These are phyloP conservation scores for Amyelois transitella DNA, from an alignment of 1,140 invertebrate genomes.

Conservation along the genomic window DNA sequence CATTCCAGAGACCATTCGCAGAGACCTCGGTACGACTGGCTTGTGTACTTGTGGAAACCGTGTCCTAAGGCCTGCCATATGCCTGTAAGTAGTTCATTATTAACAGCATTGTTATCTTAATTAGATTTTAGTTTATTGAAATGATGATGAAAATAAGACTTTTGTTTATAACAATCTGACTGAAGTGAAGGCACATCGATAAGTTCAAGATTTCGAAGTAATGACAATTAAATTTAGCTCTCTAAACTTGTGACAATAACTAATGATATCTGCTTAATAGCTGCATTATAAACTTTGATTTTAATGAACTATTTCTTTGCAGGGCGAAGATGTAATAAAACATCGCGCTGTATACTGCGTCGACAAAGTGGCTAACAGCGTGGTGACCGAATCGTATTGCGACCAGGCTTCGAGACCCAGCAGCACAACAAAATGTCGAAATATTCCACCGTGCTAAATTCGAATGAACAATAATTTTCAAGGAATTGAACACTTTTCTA, in stretches of 20 bases:
- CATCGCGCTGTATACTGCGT: slow-evolving; percentile 52
- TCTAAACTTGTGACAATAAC: too few species aligned
- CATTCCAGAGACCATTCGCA: neutral
- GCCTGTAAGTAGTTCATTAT: slow-evolving; percentile 36
- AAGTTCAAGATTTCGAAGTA: too few species aligned
- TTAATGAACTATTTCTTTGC: slow-evolving; percentile 10
- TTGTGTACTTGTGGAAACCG: slow-evolving; percentile 47
- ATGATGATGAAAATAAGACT: too few species aligned
- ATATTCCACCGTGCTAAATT: slow-evolving; percentile 54
- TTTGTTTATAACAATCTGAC: too few species aligned
- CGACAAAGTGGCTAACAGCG: slow-evolving; percentile 49
- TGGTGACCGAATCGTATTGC: slow-evolving; percentile 51
- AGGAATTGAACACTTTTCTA: neutral
- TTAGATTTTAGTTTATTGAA: too few species aligned
- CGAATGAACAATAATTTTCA: neutral
- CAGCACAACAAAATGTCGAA: slow-evolving; percentile 46
- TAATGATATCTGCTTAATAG: too few species aligned
- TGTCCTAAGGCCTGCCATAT: slow-evolving; percentile 49
- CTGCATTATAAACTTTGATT: too few species aligned
- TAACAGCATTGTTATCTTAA: neutral
- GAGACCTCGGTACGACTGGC: slow-evolving; percentile 24
- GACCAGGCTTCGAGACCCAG: slow-evolving; percentile 47
- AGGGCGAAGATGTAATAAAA: slow-evolving; percentile 56
- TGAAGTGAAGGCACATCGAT: too few species aligned
- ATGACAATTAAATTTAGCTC: too few species aligned